A percentile compares a stretch with the other conserved stretches of the same genome.
Conservation (phyloP, 2,797 vertebrate species). For the Moxostoma hubbsi region DNA sequence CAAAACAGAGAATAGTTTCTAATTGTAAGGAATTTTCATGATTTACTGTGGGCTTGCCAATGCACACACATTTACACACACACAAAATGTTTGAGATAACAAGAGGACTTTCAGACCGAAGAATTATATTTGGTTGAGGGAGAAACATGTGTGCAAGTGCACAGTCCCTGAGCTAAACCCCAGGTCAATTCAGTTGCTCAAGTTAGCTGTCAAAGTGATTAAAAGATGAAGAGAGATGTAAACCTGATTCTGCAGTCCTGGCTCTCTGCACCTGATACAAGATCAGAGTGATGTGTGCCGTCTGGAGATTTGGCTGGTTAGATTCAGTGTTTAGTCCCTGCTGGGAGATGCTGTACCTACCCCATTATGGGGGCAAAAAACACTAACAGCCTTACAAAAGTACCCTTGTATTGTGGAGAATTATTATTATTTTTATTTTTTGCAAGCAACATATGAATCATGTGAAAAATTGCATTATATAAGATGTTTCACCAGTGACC, state of each 20-base stretch:
- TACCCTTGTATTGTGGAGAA: not conserved
- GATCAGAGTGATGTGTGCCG: not conserved
- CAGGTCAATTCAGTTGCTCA: slow-evolving; percentile 49
- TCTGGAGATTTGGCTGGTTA: not conserved
- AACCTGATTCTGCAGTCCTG: slow-evolving; percentile 49
- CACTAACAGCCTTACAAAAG: not conserved
- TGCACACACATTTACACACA: not conserved
- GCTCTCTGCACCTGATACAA: slow-evolving; percentile 41
- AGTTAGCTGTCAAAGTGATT: slow-evolving; percentile 63
- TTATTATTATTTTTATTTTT: not conserved
- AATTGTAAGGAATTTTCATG: not conserved
- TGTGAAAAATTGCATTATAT: too few species aligned
- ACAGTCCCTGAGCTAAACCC: slow-evolving; percentile 24
- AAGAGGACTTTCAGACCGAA: not conserved
- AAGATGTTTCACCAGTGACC: too few species aligned
- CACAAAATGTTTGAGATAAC: not conserved
- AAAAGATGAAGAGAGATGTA: slow-evolving; percentile 46
- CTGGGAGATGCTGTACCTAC: not conserved
- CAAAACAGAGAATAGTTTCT: not conserved
- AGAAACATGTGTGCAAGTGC: slow-evolving; percentile 35
- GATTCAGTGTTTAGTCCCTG: not conserved
- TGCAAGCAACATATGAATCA: not conserved
- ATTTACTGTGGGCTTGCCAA: too few species aligned
- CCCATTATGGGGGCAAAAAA: not conserved
- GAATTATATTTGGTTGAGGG: slow-evolving; percentile 7